Evolutionary conservation across 2,113 vertebrate species (phyloP).

Genomic region (Noctilio leporinus): DNA sequence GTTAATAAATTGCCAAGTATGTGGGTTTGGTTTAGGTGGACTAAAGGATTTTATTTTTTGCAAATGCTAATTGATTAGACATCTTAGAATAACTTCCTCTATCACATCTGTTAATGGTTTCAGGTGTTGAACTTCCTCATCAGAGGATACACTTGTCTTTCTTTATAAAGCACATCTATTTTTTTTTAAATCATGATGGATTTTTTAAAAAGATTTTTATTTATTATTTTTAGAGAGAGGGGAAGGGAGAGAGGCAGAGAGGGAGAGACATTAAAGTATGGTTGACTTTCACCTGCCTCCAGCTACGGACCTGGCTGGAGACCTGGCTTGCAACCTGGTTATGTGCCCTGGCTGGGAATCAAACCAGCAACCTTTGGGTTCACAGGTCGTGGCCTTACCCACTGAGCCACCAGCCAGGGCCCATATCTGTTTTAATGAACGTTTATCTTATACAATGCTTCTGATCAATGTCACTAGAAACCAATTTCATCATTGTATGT

Average conservation of each 20-base stretch:
- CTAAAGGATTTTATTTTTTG: not conserved
- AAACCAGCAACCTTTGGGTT: too few relatives aligned
- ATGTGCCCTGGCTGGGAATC: too few relatives aligned
- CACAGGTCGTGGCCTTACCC: too few relatives aligned
- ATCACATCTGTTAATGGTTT: not conserved
- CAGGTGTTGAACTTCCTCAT: not conserved
- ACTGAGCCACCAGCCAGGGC: too few relatives aligned
- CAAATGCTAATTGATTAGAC: not conserved
- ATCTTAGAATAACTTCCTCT: not conserved
- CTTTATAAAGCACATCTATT: not conserved
- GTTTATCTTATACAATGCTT: constrained; percentile 3
- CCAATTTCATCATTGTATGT: not conserved
- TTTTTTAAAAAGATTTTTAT: too few relatives aligned
- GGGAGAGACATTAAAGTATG: too few relatives aligned
- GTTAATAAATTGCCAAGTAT: not conserved
- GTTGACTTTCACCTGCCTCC: too few relatives aligned
- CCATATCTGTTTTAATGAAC: not conserved
- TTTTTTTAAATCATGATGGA: too few relatives aligned
- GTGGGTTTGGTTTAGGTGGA: not conserved
- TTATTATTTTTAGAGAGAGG: too few relatives aligned
- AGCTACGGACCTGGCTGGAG: too few relatives aligned
- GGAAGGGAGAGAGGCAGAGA: too few relatives aligned
- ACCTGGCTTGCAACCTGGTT: too few relatives aligned
- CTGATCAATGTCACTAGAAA: not conserved
- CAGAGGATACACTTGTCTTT: not conserved